phyloP scores from a whole-genome alignment of 2,888 invertebrate genomes.

The Hypena proboscidalis region DNA sequence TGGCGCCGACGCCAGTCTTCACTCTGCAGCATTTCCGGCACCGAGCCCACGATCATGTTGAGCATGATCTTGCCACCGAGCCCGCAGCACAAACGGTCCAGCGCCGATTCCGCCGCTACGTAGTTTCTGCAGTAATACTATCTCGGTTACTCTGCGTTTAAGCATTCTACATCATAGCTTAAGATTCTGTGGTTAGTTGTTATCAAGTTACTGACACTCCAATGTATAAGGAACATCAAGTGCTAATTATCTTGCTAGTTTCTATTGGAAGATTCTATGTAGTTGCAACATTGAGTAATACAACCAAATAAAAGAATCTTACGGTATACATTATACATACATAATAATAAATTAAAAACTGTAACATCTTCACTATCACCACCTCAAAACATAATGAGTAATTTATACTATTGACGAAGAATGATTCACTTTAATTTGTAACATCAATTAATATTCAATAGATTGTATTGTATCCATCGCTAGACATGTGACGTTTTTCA shows the following conservation, averaged over 20 bases:
- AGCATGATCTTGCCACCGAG: constrained; percentile 96
- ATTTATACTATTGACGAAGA: no score
- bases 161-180: no score
- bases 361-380: no score
- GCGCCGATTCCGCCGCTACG: constrained; percentile 97
- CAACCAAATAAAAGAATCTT: constrained; percentile 55
- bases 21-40: constrained; percentile 94
- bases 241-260: constrained; percentile 78
- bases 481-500: no score
- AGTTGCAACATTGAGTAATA: constrained; percentile 48
- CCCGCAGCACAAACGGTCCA: constrained; percentile 98
- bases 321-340: constrained; percentile 43
- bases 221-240: constrained; percentile 60
- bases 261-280: constrained; percentile 65
- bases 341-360: no score
- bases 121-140: constrained; percentile 90
- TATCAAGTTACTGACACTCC: constrained; percentile 77
- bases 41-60: constrained; percentile 93
- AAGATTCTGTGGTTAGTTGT: constrained; percentile 44
- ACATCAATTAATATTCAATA: no score
- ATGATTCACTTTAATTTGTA: no score
- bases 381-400: no score
- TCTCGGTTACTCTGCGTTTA: no score
- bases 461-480: no score
- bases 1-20: constrained; percentile 95